Conservation (phyloP, 2,113 vertebrate species). For the Antechinus flavipes region DNA sequence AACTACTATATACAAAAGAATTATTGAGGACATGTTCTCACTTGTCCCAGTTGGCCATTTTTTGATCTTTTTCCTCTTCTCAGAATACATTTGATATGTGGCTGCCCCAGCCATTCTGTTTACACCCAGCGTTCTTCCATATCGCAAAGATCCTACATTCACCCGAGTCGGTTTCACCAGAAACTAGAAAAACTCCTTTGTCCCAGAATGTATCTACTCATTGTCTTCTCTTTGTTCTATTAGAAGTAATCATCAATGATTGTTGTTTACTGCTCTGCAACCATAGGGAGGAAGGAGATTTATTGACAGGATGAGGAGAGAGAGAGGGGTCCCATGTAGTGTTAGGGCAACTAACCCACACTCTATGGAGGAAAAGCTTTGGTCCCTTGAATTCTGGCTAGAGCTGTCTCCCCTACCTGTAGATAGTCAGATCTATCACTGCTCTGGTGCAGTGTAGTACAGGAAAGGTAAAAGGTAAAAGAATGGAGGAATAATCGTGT, state of each 20-base stretch:
- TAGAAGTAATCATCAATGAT: neutral
- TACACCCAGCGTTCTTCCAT: neutral
- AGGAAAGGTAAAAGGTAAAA: neutral
- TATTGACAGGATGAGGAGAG: neutral
- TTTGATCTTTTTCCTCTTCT: neutral
- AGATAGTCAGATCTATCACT: neutral
- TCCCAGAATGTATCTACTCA: neutral
- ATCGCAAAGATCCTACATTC: neutral
- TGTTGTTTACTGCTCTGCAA: neutral
- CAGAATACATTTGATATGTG: neutral
- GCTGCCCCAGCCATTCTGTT: neutral
- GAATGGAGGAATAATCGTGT: neutral
- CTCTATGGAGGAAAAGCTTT: neutral
- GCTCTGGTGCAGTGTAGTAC: neutral
- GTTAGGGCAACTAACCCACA: neutral
- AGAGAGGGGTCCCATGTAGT: neutral
- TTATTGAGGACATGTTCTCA: neutral
- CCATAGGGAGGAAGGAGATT: neutral
- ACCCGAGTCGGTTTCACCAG: neutral
- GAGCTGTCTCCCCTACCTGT: neutral
- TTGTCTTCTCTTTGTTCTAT: neutral
- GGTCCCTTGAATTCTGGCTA: neutral
- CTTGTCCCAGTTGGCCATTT: neutral
- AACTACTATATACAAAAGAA: neutral
- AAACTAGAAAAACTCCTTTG: neutral